A percentile compares a stretch with the other conserved stretches of the same genome.
phyloP scores from a whole-genome alignment of 2,888 invertebrate genomes.

The Drosophila siamana region DNA sequence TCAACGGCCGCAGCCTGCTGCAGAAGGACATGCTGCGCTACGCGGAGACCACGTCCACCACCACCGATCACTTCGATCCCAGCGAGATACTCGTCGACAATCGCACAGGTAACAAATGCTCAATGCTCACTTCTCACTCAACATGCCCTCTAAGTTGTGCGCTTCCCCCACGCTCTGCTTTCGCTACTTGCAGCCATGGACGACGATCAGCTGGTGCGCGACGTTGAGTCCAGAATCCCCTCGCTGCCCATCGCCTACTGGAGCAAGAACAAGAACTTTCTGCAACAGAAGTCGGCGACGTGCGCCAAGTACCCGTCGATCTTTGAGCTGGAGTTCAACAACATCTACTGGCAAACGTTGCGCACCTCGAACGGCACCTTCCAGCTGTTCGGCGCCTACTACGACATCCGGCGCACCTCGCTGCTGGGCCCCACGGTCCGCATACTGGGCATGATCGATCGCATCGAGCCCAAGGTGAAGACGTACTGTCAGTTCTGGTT shows the following conservation, averaged over 20 bases:
- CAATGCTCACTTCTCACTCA: too few species aligned
- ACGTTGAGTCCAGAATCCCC: slow-evolving; percentile 92
- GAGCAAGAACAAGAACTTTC: slow-evolving; percentile 91
- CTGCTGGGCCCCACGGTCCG: slow-evolving; percentile 93
- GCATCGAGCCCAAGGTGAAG: slow-evolving; percentile 92
- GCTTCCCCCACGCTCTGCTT: too few species aligned
- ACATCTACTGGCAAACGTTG: slow-evolving; percentile 96
- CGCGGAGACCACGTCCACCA: slow-evolving; percentile 85
- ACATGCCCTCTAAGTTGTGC: too few species aligned
- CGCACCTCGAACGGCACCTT: slow-evolving; percentile 94
- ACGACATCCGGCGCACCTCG: slow-evolving; percentile 92
- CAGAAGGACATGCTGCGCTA: slow-evolving; percentile 84
- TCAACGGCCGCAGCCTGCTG: slow-evolving; percentile 84
- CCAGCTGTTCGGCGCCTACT: slow-evolving; percentile 95
- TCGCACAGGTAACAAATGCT: slow-evolving; percentile 84
- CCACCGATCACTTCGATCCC: slow-evolving; percentile 85
- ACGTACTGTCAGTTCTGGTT: slow-evolving; percentile 97
- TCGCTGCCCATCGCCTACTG: slow-evolving; percentile 94
- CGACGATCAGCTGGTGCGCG: slow-evolving; percentile 91
- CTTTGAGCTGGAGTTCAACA: slow-evolving; percentile 96
- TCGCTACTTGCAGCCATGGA: slow-evolving; percentile 82
- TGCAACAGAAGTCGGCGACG: slow-evolving; percentile 87
- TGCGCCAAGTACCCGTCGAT: slow-evolving; percentile 95
- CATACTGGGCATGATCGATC: slow-evolving; percentile 94
- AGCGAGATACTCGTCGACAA: slow-evolving; percentile 85